Percentiles rank a stretch among this genome's conserved stretches.
These are phyloP conservation scores for Platycnemis pennipes DNA, from an alignment of 2,888 invertebrate species.

Conservation along the genomic window DNA sequence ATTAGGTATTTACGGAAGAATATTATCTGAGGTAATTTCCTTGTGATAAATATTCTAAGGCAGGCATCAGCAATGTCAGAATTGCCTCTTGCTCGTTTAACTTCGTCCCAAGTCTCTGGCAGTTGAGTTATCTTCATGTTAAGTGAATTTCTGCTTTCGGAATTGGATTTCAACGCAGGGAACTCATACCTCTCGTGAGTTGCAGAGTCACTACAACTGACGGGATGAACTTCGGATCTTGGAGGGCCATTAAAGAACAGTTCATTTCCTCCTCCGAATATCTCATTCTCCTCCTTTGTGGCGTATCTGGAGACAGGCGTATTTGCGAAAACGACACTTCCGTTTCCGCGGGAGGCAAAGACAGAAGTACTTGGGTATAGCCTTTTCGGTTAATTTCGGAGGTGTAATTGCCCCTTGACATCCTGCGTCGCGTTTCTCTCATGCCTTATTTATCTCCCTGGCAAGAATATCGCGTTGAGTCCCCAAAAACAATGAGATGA, in stretches of 20 bases:
- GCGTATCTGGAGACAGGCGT: not conserved
- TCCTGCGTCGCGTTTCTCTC: not conserved
- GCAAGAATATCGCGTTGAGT: not conserved
- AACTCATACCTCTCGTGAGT: not conserved
- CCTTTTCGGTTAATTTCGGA: not conserved
- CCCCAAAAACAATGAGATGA: conserved; percentile 5
- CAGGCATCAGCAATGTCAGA: not conserved
- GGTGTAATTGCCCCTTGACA: not conserved
- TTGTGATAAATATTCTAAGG: no score
- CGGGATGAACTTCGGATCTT: not conserved
- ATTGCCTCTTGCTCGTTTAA: not conserved
- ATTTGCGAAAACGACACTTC: conserved; percentile 1
- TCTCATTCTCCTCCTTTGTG: not conserved
- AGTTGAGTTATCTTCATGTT: not conserved
- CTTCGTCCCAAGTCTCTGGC: not conserved
- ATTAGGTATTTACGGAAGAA: no score
- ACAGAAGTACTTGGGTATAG: not conserved
- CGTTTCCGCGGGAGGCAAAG: not conserved
- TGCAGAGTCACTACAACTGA: not conserved
- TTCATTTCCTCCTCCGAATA: not conserved
- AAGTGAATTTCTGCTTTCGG: not conserved
- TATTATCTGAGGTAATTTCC: no score
- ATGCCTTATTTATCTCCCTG: not conserved
- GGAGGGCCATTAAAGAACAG: not conserved
- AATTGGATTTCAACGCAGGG: not conserved